Conservation (phyloP, 2,888 invertebrate species). For the Dyspetes luteomarginatus region DNA sequence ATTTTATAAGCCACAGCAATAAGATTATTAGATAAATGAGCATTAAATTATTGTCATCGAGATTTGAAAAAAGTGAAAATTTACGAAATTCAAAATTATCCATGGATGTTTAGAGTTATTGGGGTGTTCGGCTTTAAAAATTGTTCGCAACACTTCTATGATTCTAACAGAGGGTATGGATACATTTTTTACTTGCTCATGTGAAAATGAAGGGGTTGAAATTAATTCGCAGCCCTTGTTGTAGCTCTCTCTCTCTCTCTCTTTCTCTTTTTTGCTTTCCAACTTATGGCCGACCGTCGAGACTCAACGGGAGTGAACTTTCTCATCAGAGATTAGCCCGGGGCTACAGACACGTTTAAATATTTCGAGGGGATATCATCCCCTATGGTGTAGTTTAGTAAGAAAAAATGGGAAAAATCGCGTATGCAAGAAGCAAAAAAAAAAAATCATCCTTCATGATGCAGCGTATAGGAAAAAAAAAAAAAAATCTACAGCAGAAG, state of each 20-base stretch:
- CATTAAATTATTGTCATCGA: too few relatives aligned
- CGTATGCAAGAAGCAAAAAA: neutral
- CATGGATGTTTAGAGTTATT: too few relatives aligned
- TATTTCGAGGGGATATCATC: conserved; percentile 76
- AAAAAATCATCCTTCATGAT: too few relatives aligned
- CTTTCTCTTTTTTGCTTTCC: conserved; percentile 50
- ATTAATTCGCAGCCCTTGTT: conserved; percentile 67
- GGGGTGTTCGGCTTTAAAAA: neutral
- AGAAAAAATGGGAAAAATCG: conserved; percentile 14
- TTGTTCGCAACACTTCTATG: neutral
- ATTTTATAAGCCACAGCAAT: too few relatives aligned
- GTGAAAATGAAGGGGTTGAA: conserved; percentile 64
- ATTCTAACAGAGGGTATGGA: conserved; percentile 15
- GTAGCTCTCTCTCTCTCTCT: conserved; percentile 44
- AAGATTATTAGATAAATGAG: too few relatives aligned
- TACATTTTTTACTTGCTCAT: conserved; percentile 27
- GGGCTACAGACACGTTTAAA: conserved; percentile 77
- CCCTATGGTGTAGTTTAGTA: conserved; percentile 60
- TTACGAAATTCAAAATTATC: too few relatives aligned
- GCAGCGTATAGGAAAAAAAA: too few relatives aligned
- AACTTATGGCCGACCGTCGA: conserved; percentile 70
- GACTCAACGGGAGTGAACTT: conserved; percentile 69
- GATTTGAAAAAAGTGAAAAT: too few relatives aligned
- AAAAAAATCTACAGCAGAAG: too few relatives aligned
- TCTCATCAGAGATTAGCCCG: conserved; percentile 77